Conservation (phyloP, 2,888 invertebrate species). For the Lasioglossum marginatum region DNA sequence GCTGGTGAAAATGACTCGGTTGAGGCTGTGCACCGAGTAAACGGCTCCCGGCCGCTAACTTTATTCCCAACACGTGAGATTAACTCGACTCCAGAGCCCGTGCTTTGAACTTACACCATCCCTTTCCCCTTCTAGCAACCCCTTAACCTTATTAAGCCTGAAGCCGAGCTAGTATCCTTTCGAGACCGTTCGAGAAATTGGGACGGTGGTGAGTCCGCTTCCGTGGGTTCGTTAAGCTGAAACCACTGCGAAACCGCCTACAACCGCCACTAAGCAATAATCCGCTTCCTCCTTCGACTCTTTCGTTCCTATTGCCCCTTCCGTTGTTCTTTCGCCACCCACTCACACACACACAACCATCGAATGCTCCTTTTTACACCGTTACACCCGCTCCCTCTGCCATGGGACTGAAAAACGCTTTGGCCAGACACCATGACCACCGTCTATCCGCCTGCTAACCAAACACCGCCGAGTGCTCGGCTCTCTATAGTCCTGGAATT, state of each 20-base stretch:
- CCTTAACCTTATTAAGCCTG: constrained; percentile 77
- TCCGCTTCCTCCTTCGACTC: constrained; percentile 53
- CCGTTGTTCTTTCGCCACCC: neutral
- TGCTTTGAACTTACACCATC: constrained; percentile 68
- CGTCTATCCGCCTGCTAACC: constrained; percentile 23
- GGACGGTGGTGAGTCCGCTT: constrained; percentile 73
- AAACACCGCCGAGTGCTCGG: constrained; percentile 28
- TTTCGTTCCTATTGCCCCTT: constrained; percentile 26
- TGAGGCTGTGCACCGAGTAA: constrained; percentile 68
- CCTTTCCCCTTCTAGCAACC: constrained; percentile 45
- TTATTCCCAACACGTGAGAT: constrained; percentile 79
- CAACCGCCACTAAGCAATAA: constrained; percentile 69
- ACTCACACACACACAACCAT: neutral
- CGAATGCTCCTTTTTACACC: neutral
- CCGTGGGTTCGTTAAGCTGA: constrained; percentile 76
- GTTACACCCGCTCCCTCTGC: neutral
- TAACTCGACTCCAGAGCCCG: constrained; percentile 70
- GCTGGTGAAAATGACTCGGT: constrained; percentile 69
- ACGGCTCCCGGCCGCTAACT: constrained; percentile 73
- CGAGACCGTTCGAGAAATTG: constrained; percentile 78
- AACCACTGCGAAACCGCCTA: constrained; percentile 72
- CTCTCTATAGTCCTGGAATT: neutral
- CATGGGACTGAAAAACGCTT: constrained; percentile 30
- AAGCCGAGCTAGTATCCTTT: constrained; percentile 72
- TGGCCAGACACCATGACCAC: constrained; percentile 9